Percentiles rank a stretch among this genome's conserved stretches.
These are phyloP conservation scores for Polydrusus pterygomalis DNA, from an alignment of 2,888 invertebrate species.

Conservation along the genomic window DNA sequence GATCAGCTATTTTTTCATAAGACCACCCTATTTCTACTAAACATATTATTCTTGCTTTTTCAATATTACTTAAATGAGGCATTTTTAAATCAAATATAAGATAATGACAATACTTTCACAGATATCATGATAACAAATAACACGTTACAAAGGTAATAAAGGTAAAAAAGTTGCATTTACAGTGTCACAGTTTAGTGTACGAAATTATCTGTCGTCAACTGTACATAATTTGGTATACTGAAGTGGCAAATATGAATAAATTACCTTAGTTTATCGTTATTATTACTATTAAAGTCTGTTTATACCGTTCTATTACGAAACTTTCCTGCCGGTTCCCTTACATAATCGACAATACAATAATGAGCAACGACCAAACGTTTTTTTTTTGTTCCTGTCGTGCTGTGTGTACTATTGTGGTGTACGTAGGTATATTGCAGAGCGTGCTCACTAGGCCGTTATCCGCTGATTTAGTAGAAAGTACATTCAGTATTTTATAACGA, in stretches of 20 bases:
- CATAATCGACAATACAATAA: constrained; percentile 37
- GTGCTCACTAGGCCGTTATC: constrained; percentile 44
- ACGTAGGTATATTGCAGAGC: constrained; percentile 23
- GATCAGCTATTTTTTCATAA: no score
- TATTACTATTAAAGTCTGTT: constrained; percentile 21
- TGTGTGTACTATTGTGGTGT: constrained; percentile 33
- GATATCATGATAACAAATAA: no score
- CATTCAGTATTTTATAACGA: constrained; percentile 43
- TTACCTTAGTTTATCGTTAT: constrained; percentile 26
- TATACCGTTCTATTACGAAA: constrained; percentile 25
- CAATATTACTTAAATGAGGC: no score
- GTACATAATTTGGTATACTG: background rate
- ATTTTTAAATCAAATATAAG: no score
- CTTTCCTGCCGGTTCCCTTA: constrained; percentile 36
- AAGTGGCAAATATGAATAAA: constrained; percentile 6
- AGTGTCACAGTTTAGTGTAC: no score
- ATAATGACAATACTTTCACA: no score
- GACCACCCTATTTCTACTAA: no score
- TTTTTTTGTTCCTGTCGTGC: constrained; percentile 33
- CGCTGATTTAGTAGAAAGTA: constrained; percentile 50
- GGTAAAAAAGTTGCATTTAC: no score
- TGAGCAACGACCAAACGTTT: constrained; percentile 34
- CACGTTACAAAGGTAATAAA: no score
- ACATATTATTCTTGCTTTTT: no score
- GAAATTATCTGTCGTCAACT: no score